phyloP scores from a whole-genome alignment of 2,888 invertebrate species.

The Agrotis exclamationis region DNA sequence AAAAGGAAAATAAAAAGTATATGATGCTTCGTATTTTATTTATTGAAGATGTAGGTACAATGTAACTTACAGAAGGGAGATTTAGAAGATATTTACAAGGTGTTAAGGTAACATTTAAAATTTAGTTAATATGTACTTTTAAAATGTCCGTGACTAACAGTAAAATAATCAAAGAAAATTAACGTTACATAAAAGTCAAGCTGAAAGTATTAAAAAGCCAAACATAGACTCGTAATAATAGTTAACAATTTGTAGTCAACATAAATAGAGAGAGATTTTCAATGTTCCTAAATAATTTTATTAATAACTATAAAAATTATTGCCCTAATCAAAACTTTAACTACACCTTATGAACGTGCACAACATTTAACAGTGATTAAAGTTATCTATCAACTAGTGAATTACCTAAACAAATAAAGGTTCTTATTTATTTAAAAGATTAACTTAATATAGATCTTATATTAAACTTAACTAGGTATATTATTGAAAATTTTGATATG shows the following conservation, averaged over 20 bases:
- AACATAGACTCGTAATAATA: conserved; percentile 46
- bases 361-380: conserved; percentile 91
- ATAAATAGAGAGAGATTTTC: conserved; percentile 55
- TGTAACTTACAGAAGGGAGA: conserved; percentile 88
- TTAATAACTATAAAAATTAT: conserved; percentile 83
- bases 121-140: conserved; percentile 82
- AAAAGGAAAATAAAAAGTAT: conserved; percentile 37
- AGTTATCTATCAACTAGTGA: conserved; percentile 85
- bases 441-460: conserved; percentile 80
- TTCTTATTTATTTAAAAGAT: conserved; percentile 73
- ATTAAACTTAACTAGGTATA: conserved; percentile 69
- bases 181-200: conserved; percentile 37
- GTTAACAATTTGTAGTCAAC: conserved; percentile 51
- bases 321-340: conserved; percentile 84
- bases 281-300: conserved; percentile 64
- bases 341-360: conserved; percentile 88
- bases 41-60: conserved; percentile 89
- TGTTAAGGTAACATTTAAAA: conserved; percentile 83
- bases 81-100: conserved; percentile 89
- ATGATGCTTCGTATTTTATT: conserved; percentile 78
- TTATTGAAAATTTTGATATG: conserved; percentile 84
- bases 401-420: conserved; percentile 84
- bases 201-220: conserved; percentile 45
- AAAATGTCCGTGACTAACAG: conserved; percentile 68
- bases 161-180: conserved; percentile 52